phyloP scores from a whole-genome alignment of 2,113 vertebrate species.

The Silurus glanis region DNA sequence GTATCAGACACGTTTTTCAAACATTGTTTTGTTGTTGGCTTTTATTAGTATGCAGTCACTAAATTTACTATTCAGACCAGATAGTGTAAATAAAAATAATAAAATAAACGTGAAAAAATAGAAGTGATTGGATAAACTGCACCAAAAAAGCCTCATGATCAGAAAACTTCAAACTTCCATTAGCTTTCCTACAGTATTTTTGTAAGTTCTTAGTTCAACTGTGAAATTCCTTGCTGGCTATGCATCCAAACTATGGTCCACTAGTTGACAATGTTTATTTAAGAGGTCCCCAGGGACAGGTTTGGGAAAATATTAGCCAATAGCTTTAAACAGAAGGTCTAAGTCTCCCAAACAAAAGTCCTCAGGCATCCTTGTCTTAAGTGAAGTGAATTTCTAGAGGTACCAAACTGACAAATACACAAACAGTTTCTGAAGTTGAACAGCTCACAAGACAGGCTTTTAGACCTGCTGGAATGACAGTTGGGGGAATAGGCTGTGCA shows the following conservation, averaged over 20 bases:
- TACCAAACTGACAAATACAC: slow-evolving; percentile 73
- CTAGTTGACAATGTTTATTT: neutral
- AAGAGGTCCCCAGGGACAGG: neutral
- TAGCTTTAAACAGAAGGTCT: slow-evolving; percentile 22
- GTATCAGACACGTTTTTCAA: neutral
- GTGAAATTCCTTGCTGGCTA: neutral
- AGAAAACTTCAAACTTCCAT: neutral
- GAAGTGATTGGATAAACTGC: neutral
- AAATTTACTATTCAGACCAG: neutral
- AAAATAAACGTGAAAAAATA: neutral
- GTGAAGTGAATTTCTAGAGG: slow-evolving; percentile 54
- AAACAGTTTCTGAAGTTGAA: slow-evolving; percentile 72
- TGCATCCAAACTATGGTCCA: neutral
- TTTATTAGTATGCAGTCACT: neutral
- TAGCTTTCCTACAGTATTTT: neutral
- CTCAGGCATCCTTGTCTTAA: slow-evolving; percentile 43
- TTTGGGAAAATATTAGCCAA: neutral
- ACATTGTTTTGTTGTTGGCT: neutral
- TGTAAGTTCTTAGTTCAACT: neutral
- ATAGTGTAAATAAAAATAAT: neutral
- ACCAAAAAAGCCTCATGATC: neutral
- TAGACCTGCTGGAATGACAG: slow-evolving; percentile 71
- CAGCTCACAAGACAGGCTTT: slow-evolving; percentile 69
- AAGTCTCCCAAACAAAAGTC: slow-evolving; percentile 24
- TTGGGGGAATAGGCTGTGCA: slow-evolving; percentile 66